Evolutionary conservation across 2,888 invertebrate species (phyloP).

Genomic region (Omphaloscelis lunosa): DNA sequence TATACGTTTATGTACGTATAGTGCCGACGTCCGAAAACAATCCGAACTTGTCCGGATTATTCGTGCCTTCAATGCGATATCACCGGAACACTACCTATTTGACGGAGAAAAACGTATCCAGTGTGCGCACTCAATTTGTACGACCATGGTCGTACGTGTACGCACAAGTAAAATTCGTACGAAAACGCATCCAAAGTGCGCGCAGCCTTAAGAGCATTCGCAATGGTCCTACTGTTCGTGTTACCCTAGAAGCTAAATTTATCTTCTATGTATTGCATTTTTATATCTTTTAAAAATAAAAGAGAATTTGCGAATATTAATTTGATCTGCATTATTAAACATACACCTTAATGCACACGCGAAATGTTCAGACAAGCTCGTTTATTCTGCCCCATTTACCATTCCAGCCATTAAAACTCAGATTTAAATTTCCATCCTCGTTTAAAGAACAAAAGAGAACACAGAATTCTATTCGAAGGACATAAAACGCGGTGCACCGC

Average conservation of each 20-base stretch:
- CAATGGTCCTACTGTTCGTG: background rate
- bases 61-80: no score
- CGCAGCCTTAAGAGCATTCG: background rate
- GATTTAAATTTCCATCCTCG: background rate
- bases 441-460: slow-evolving; percentile 27
- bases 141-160: no score
- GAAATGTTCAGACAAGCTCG: background rate
- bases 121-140: no score
- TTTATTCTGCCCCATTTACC: slow-evolving; percentile 1
- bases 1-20: no score
- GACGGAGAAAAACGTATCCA: no score
- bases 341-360: background rate
- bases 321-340: background rate
- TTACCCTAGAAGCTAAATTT: background rate
- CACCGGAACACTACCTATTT: no score
- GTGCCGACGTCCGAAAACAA: no score
- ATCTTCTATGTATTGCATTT: background rate
- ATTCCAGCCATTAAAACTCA: slow-evolving; percentile 1
- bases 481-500: slow-evolving; percentile 27
- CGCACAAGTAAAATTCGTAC: no score
- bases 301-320: background rate
- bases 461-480: slow-evolving; percentile 28
- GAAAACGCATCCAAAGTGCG: no score
- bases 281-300: background rate
- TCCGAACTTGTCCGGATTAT: no score